Conservation (phyloP, 2,888 invertebrate genomes). For the Papilio elwesi region DNA sequence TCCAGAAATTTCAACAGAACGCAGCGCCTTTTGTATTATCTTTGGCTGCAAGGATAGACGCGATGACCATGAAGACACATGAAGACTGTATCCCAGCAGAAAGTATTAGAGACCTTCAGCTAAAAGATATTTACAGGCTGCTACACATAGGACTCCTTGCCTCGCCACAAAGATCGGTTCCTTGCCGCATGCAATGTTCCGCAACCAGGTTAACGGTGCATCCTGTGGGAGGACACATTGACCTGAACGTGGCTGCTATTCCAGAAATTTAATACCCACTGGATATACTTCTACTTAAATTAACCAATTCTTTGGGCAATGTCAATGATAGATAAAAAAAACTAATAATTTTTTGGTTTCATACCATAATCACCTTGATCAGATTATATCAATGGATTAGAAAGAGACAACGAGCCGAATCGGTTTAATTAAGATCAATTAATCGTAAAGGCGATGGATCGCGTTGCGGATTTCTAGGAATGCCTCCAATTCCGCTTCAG, state of each 20-base stretch:
- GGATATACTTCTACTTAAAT: too few relatives aligned
- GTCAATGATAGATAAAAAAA: too few relatives aligned
- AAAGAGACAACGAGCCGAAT: constrained; percentile 44
- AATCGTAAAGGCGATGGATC: constrained; percentile 44
- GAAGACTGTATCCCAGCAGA: background rate
- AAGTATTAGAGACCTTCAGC: too few relatives aligned
- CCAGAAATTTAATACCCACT: too few relatives aligned
- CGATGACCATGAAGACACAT: background rate
- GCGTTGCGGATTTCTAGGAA: constrained; percentile 53
- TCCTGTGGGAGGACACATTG: too few relatives aligned
- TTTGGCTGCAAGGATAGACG: background rate
- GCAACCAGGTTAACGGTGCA: too few relatives aligned
- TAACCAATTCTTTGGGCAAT: too few relatives aligned
- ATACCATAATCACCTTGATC: constrained; percentile 1
- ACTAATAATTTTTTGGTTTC: constrained; percentile 2
- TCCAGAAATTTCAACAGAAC: constrained; percentile 7
- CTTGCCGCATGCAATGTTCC: too few relatives aligned
- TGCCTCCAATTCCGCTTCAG: constrained; percentile 63
- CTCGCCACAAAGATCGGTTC: too few relatives aligned
- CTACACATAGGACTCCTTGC: too few relatives aligned
- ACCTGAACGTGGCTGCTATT: too few relatives aligned
- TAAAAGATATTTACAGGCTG: too few relatives aligned
- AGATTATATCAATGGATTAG: constrained; percentile 6
- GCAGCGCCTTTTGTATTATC: background rate
- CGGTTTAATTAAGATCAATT: constrained; percentile 45